Conservation (phyloP, 1,140 invertebrate species). For the Augochlora pura region DNA sequence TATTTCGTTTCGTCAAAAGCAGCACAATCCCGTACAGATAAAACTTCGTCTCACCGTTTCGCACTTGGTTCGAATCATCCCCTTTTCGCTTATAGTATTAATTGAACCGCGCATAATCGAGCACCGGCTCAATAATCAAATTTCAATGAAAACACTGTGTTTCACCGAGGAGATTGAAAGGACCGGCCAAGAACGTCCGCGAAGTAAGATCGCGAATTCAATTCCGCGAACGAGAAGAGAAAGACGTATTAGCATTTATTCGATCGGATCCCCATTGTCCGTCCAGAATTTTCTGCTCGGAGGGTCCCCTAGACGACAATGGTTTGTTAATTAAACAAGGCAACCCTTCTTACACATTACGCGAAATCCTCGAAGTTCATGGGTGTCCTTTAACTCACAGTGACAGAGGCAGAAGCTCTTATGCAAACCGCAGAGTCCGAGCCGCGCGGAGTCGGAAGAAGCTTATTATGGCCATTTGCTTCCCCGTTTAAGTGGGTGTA, state of each 20-base stretch:
- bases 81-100: too few species aligned
- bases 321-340: slow-evolving; percentile 57
- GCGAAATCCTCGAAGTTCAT: slow-evolving; percentile 47
- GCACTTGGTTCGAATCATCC: too few species aligned
- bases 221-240: not conserved
- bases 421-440: slow-evolving; percentile 61
- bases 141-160: not conserved
- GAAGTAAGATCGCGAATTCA: not conserved
- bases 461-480: slow-evolving; percentile 62
- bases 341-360: slow-evolving; percentile 56
- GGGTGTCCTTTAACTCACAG: slow-evolving; percentile 55
- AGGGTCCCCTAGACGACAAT: slow-evolving; percentile 28
- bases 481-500: slow-evolving; percentile 45
- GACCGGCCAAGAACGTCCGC: not conserved
- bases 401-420: slow-evolving; percentile 53
- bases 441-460: slow-evolving; percentile 33
- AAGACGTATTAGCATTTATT: slow-evolving; percentile 25
- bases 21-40: too few species aligned
- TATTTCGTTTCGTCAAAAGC: too few species aligned
- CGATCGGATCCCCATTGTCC: slow-evolving; percentile 30
- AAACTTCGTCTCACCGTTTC: too few species aligned
- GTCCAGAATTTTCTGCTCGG: not conserved
- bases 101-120: too few species aligned
- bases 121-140: not conserved
- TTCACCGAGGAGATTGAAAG: not conserved